These are phyloP conservation scores for Vanessa atalanta DNA, from an alignment of 1,140 invertebrate genomes.

Conservation along the genomic window DNA sequence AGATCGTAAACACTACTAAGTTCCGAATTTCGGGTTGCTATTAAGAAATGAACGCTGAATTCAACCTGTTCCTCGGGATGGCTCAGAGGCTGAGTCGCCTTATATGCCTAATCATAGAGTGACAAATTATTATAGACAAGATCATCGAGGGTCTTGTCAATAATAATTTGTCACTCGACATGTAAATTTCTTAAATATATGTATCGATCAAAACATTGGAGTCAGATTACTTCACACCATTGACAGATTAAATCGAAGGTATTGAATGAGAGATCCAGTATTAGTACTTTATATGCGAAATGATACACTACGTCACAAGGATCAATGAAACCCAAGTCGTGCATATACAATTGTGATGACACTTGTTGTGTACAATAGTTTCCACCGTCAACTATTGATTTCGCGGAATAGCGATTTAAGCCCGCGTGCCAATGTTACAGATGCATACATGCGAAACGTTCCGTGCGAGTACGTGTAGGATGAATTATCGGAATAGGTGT, in stretches of 20 bases:
- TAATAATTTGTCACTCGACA: too few species aligned
- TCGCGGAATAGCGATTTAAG: constrained; percentile 42
- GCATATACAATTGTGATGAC: constrained; percentile 34
- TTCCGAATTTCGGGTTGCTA: too few species aligned
- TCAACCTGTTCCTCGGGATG: too few species aligned
- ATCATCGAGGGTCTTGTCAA: too few species aligned
- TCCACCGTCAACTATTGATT: constrained; percentile 38
- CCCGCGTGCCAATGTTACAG: constrained; percentile 33
- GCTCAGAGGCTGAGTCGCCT: too few species aligned
- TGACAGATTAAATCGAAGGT: background rate
- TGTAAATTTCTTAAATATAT: too few species aligned
- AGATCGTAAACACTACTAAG: too few species aligned
- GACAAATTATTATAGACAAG: too few species aligned
- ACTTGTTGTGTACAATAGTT: constrained; percentile 28
- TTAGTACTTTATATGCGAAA: background rate
- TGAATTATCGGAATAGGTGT: constrained; percentile 45
- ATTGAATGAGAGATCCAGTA: background rate
- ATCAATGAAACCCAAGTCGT: constrained; percentile 42
- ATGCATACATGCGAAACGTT: constrained; percentile 7
- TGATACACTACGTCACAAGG: constrained; percentile 14
- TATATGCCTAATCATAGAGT: too few species aligned
- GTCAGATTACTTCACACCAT: background rate
- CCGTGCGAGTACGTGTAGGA: constrained; percentile 27
- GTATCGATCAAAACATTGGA: too few species aligned
- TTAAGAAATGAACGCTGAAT: too few species aligned